These are phyloP conservation scores for Clarias gariepinus DNA, from an alignment of 2,113 vertebrate genomes.

Conservation along the genomic window DNA sequence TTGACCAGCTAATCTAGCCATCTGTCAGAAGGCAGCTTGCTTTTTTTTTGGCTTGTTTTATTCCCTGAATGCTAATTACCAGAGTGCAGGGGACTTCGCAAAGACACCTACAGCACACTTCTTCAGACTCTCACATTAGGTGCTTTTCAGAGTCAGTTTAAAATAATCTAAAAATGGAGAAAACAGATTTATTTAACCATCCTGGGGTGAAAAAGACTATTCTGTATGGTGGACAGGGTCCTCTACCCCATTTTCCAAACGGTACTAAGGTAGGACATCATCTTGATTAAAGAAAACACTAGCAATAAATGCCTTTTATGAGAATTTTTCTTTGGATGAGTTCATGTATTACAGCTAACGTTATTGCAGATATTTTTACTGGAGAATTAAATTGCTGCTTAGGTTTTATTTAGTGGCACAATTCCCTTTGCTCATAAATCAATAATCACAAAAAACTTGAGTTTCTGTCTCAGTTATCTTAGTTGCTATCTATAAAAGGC, in stretches of 20 bases:
- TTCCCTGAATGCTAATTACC: conserved; percentile 54
- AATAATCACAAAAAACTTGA: not conserved
- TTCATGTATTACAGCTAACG: conserved; percentile 46
- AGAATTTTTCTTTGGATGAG: conserved; percentile 13
- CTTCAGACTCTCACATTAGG: not conserved
- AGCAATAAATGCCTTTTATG: not conserved
- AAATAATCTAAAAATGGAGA: conserved; percentile 71
- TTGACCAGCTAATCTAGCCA: conserved; percentile 74
- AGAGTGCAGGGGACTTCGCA: not conserved
- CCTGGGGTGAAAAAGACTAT: conserved; percentile 85
- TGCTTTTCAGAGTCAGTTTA: not conserved
- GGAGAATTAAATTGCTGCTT: conserved; percentile 23
- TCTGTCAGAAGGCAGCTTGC: conserved; percentile 75
- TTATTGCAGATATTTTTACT: conserved; percentile 51
- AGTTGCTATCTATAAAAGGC: conserved; percentile 26
- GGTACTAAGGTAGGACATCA: conserved; percentile 78
- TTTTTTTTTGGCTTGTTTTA: conserved; percentile 7
- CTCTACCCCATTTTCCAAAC: conserved; percentile 76
- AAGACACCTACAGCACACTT: conserved; percentile 2
- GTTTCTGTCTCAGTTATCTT: conserved; percentile 47
- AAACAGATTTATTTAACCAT: conserved; percentile 76
- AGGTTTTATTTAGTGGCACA: conserved; percentile 54
- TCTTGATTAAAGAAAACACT: conserved; percentile 3
- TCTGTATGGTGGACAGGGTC: conserved; percentile 77
- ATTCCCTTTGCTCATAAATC: conserved; percentile 57